These are phyloP conservation scores for Timema cristinae DNA, from an alignment of 2,888 invertebrate species.

Conservation along the genomic window DNA sequence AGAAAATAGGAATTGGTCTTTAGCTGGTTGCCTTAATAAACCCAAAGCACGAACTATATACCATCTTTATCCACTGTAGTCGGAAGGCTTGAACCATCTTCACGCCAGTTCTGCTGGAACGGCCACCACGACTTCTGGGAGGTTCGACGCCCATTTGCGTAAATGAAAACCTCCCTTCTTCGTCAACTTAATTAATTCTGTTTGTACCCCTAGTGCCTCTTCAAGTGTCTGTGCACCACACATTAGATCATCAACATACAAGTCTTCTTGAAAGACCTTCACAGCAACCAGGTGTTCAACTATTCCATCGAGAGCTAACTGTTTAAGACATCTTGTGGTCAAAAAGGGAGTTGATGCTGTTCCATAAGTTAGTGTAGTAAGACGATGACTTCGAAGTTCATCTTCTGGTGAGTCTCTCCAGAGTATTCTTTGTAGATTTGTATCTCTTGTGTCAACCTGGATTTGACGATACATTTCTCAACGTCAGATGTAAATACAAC, in stretches of 20 bases:
- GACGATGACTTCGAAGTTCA: background rate
- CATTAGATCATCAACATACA: background rate
- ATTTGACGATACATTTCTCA: conserved; percentile 12
- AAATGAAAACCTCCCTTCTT: background rate
- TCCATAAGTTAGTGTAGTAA: conserved; percentile 14
- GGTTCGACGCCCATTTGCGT: background rate
- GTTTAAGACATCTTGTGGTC: background rate
- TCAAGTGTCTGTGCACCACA: background rate
- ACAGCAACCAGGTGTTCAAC: background rate
- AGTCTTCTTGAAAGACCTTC: background rate
- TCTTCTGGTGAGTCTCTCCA: background rate
- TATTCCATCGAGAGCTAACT: background rate
- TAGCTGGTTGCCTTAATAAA: no score
- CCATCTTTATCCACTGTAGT: no score
- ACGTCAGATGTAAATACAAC: conserved; percentile 5
- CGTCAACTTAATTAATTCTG: background rate
- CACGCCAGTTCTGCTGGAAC: background rate
- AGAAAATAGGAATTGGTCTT: no score
- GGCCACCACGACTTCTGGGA: background rate
- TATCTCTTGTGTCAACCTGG: background rate
- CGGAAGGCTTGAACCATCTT: background rate
- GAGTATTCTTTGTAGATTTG: conserved; percentile 10
- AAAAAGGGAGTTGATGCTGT: conserved; percentile 9
- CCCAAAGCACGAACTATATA: no score
- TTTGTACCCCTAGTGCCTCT: background rate